These are phyloP conservation scores for Aphelenchoides bicaudatus DNA, from an alignment of 2,888 invertebrate genomes.

Conservation along the genomic window DNA sequence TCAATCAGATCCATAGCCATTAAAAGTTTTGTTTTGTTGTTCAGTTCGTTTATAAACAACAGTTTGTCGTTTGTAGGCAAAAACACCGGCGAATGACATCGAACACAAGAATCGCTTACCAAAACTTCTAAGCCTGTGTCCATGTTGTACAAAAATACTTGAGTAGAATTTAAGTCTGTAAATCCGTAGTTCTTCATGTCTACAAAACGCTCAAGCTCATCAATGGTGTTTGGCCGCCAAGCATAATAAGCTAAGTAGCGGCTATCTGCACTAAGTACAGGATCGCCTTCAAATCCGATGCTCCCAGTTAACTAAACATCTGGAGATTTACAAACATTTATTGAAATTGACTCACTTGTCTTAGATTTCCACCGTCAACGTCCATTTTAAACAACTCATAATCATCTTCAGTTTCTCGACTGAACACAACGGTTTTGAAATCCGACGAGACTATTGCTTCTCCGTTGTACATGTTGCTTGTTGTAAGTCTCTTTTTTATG, in stretches of 20 bases:
- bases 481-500: slow-evolving; percentile 2
- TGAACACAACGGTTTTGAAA: slow-evolving; percentile 7
- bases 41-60: too few relatives aligned
- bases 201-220: not conserved
- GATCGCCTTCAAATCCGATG: not conserved
- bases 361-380: not conserved
- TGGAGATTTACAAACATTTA: not conserved
- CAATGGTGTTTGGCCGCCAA: not conserved
- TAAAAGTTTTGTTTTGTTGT: too few relatives aligned
- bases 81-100: too few relatives aligned
- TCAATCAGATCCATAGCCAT: too few relatives aligned
- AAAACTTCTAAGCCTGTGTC: too few relatives aligned
- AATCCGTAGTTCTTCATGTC: too few relatives aligned
- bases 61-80: too few relatives aligned
- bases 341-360: not conserved
- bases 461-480: not conserved
- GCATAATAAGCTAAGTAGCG: not conserved
- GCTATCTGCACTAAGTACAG: not conserved
- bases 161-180: too few relatives aligned
- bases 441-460: not conserved
- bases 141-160: too few relatives aligned
- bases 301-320: too few relatives aligned
- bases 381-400: not conserved
- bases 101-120: too few relatives aligned
- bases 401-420: not conserved